Base-by-base conservation (phyloP, 2,113 vertebrate species). In the Alosa alosa region DNA sequence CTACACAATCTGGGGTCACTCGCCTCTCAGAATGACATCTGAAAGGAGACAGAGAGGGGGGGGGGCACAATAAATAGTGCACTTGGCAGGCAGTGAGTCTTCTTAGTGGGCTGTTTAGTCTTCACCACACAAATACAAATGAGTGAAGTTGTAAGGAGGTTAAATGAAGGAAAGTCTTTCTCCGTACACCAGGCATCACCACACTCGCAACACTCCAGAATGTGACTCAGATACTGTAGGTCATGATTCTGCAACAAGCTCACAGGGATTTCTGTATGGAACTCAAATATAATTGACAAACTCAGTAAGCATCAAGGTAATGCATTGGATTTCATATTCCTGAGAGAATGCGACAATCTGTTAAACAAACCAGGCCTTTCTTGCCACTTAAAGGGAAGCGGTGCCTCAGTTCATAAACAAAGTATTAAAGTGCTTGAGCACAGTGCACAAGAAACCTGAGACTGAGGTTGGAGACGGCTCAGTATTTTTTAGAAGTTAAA, bases 331-430 rank as follows among this genome's bases (percentile, higher is more conserved):
- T 55, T 55, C 52, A 55, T 55, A 55, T 55, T 55, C 52, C 52
- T 55, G 17, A 55, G 52, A 18, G 52, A 55, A 55, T 55, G 52
- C 13, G 52, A 55, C 52, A 55, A 55, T 55, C 52, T 55, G 52
- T 55, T 55, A 55, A 55, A 49, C 46, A 8, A 75, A 46, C 36
- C 81, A 86, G 64, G 46, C 7, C 57, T 86, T 50, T 45, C 52
- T 75, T 52, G 36, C 82, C 45, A 44, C 52, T 44, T 55, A 55
- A 55, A 49, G 31, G 55, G 17, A 36, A 86, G 36, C 11, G 41
- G 55, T 25, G 15, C 36, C 39, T 72, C 86, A 81, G 82, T 81
- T 83, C 68, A 57, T 86, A 86, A 86, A 86, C 8, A 55, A 55
- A 55, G 52, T 55, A 55, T 55, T 55, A 55, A 55, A 55, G 52